Base-by-base conservation (phyloP, 2,888 invertebrate species). In the Lasioglossum malachurum region DNA sequence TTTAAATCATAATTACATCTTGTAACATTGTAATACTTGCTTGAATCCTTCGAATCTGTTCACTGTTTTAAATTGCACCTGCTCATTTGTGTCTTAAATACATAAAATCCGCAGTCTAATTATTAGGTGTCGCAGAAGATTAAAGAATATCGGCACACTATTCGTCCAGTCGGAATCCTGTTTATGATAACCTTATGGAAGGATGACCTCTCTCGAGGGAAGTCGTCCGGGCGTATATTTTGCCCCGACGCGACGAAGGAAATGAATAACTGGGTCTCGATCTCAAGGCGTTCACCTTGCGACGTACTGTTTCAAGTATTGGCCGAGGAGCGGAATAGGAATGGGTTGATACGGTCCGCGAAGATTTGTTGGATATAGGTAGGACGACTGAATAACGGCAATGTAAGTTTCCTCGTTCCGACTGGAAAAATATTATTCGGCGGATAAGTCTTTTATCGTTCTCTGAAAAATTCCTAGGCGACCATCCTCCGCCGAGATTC, bases 341-440 rank as follows among this genome's bases (percentile, higher is more conserved):
- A 19, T 49, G 2, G 57, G 14, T 49, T 69, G 35, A 53, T 73
- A 44, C 44, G 53, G 60, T 64, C 41, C 23, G 60, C 41, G n/a
- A 49, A 74, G 76, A 84, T 79, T 84, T 76, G 71, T 78, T 64
- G 83, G 76, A 69, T 74, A 79, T 75, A 72, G 78, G 64, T 27
- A 19, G 31, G 31, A 41, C 79, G 76, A 84, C 80, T 35, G 85
- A 85, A 74, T 76, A 76, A 84, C 67, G 80, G 46, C 69, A 73
- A 84, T 71, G 85, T 77, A 71, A 64, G 80, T 75, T 83, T 57
- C 44, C 87, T 67, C 67, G 67, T 69, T 72, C n/a, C 67, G 38
- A 60, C 73, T 53, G 82, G 78, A 67, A 83, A 83, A 88, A 88
- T 88, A 85, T 87, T 88, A 87, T 88, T 85, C 77, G 80, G 0